Evolutionary conservation across 2,888 invertebrate genomes (phyloP).

Genomic region (Xanthia icteritia): DNA sequence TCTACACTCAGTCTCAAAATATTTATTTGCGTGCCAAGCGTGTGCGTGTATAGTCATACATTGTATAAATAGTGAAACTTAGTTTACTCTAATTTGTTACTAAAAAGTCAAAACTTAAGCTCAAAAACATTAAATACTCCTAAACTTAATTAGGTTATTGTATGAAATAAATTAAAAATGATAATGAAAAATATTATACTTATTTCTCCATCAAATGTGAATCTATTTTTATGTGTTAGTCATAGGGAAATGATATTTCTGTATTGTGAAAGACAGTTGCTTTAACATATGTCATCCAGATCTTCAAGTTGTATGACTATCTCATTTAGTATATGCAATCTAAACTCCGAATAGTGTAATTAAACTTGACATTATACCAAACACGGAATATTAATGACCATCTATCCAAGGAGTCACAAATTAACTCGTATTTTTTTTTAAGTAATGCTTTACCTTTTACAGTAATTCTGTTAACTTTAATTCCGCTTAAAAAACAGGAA

Average conservation of each 20-base stretch:
- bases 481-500: slow-evolving; percentile 46
- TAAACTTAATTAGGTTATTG: not conserved
- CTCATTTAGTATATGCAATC: slow-evolving; percentile 21
- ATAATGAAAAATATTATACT: not conserved
- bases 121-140: not conserved
- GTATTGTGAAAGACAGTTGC: slow-evolving; percentile 23
- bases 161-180: not conserved
- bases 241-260: slow-evolving; percentile 43
- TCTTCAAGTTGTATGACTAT: slow-evolving; percentile 37
- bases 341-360: slow-evolving; percentile 31
- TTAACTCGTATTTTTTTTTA: not conserved
- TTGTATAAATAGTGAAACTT: not conserved
- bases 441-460: not conserved
- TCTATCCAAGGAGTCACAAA: not conserved
- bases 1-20: not conserved
- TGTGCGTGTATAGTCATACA: not conserved
- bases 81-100: not conserved
- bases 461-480: not conserved
- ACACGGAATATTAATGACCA: slow-evolving; percentile 29
- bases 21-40: not conserved
- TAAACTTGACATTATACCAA: slow-evolving; percentile 51
- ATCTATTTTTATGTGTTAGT: not conserved
- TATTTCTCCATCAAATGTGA: slow-evolving; percentile 4
- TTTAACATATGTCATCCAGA: slow-evolving; percentile 31
- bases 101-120: not conserved